phyloP scores from a whole-genome alignment of 1,140 invertebrate species.

The Halotydeus destructor region DNA sequence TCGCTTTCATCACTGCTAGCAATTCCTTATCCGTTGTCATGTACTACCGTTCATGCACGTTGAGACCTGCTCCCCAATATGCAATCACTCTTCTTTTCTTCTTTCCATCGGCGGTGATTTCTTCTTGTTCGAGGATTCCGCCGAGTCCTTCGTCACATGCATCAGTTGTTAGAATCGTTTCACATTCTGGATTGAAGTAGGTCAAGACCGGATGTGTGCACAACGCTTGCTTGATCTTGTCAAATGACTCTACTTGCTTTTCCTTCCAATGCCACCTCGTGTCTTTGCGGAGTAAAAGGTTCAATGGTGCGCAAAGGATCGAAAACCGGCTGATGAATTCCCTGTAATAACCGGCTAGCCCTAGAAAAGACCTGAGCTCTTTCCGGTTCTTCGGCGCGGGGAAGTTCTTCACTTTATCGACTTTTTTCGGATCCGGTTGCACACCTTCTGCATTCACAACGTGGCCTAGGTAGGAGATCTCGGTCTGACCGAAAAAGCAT shows the following conservation, averaged over 20 bases:
- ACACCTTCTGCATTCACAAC: slow-evolving; percentile 12
- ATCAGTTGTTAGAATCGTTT: slow-evolving; percentile 7
- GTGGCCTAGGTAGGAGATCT: slow-evolving; percentile 15
- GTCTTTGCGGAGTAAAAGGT: slow-evolving; percentile 24
- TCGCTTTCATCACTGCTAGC: slow-evolving; percentile 28
- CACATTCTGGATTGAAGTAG: slow-evolving; percentile 15
- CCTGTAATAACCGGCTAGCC: slow-evolving; percentile 19
- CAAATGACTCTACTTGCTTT: slow-evolving; percentile 21
- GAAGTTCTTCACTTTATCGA: slow-evolving; percentile 8
- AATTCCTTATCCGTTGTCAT: slow-evolving; percentile 28
- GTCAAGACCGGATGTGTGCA: slow-evolving; percentile 17
- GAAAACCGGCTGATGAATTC: slow-evolving; percentile 8
- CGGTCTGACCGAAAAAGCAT: slow-evolving; percentile 9
- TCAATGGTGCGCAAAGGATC: background rate
- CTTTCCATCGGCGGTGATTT: slow-evolving; percentile 11
- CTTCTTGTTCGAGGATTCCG: slow-evolving; percentile 25
- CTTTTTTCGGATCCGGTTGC: slow-evolving; percentile 14
- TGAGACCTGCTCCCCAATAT: slow-evolving; percentile 15
- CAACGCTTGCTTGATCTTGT: slow-evolving; percentile 21
- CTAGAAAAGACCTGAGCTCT: slow-evolving; percentile 26
- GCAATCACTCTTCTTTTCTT: slow-evolving; percentile 11
- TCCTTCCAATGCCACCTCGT: slow-evolving; percentile 21
- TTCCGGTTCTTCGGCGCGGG: slow-evolving; percentile 14
- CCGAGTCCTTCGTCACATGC: slow-evolving; percentile 20
- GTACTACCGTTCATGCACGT: slow-evolving; percentile 26